phyloP scores from a whole-genome alignment of 2,888 invertebrate genomes.

The Amphimallon solstitiale region DNA sequence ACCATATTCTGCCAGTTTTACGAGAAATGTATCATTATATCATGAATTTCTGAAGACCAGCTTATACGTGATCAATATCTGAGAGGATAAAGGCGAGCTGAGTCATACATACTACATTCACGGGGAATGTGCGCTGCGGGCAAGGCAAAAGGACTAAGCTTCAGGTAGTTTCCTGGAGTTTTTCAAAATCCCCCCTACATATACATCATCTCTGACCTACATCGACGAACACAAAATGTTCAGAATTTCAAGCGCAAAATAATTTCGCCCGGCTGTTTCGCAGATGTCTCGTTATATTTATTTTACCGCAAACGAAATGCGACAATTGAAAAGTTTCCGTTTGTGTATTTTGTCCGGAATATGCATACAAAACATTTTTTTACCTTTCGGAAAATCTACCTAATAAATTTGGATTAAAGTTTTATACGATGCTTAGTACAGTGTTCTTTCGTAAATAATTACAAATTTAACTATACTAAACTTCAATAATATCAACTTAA shows the following conservation, averaged over 20 bases:
- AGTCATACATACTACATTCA: neutral
- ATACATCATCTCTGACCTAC: conserved; percentile 1
- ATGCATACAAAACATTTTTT: too few species aligned
- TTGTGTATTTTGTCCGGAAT: too few species aligned
- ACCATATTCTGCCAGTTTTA: neutral
- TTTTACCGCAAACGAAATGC: too few species aligned
- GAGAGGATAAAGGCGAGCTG: conserved; percentile 1
- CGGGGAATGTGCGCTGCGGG: neutral
- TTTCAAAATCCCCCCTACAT: neutral
- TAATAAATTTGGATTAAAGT: too few species aligned
- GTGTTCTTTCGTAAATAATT: too few species aligned
- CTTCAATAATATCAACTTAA: too few species aligned
- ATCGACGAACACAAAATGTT: neutral
- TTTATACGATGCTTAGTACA: too few species aligned
- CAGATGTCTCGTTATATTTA: neutral
- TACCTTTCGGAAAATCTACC: too few species aligned
- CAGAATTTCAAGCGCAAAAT: neutral
- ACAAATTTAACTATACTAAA: too few species aligned
- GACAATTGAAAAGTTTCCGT: too few species aligned
- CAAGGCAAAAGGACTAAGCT: conserved; percentile 16
- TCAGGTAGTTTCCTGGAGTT: conserved; percentile 10
- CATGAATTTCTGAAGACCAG: conserved; percentile 9
- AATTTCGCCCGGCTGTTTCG: neutral
- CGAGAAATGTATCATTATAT: conserved; percentile 16
- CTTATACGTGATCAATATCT: conserved; percentile 6